These are phyloP conservation scores for Orthosia gothica DNA, from an alignment of 2,888 invertebrate genomes.

Conservation along the genomic window DNA sequence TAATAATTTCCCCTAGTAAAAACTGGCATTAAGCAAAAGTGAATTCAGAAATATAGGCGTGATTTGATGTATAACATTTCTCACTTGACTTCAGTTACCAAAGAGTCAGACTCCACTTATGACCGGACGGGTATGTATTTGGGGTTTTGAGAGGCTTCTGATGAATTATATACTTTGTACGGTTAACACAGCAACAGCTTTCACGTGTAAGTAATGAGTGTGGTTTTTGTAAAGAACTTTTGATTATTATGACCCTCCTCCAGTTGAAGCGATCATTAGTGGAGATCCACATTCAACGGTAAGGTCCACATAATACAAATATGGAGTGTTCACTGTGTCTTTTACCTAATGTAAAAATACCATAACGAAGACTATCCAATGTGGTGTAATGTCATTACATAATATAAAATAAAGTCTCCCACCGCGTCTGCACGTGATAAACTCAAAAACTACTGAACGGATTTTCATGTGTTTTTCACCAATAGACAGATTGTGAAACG, in stretches of 20 bases:
- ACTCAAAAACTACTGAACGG: too few species aligned
- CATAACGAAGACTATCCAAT: too few species aligned
- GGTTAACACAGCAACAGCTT: slow-evolving; percentile 8
- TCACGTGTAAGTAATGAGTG: slow-evolving; percentile 28
- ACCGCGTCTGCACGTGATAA: too few species aligned
- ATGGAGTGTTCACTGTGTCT: too few species aligned
- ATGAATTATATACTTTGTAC: slow-evolving; percentile 1
- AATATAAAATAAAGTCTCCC: too few species aligned
- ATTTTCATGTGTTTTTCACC: too few species aligned
- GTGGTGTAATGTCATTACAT: too few species aligned
- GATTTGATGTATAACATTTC: slow-evolving; percentile 22
- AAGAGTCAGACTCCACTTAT: slow-evolving; percentile 33
- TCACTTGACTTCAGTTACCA: slow-evolving; percentile 7
- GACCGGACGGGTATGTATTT: slow-evolving; percentile 22
- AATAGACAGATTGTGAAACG: too few species aligned
- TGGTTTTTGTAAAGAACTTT: slow-evolving; percentile 7
- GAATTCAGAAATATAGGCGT: not conserved
- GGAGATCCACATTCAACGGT: not conserved
- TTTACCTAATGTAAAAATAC: too few species aligned
- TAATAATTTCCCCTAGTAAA: too few species aligned
- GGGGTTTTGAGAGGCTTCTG: slow-evolving; percentile 17
- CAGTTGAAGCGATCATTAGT: slow-evolving; percentile 19
- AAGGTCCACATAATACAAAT: not conserved
- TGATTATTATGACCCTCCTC: not conserved
- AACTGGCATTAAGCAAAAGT: slow-evolving; percentile 1